Evolutionary conservation across 2,797 vertebrate genomes (phyloP).

Genomic region (Darevskia nairensis): DNA sequence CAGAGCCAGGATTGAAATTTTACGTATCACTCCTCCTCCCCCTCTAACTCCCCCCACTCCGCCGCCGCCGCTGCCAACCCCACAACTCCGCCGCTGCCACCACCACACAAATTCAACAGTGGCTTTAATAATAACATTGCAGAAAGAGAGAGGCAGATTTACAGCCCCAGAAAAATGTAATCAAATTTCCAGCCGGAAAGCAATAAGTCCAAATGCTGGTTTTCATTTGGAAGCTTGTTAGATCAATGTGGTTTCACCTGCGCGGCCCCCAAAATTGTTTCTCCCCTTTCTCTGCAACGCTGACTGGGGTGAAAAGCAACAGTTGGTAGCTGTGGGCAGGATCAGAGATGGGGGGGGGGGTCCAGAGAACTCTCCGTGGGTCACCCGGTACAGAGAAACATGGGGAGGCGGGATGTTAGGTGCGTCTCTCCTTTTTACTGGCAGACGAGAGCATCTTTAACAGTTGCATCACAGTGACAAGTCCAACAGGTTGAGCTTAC

Average conservation of each 20-base stretch:
- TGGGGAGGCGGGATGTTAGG: not conserved
- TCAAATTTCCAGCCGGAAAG: slow-evolving; percentile 81
- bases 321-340: rapidly evolving
- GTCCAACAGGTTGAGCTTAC: not conserved
- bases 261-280: slow-evolving; percentile 25
- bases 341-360: too few relatives aligned
- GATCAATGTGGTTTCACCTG: slow-evolving; percentile 74
- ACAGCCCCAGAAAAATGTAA: slow-evolving; percentile 81
- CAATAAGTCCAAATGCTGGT: slow-evolving; percentile 80
- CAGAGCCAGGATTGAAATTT: slow-evolving; percentile 82
- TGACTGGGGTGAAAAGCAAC: rapidly evolving
- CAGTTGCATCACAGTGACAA: not conserved
- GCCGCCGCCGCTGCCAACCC: not conserved
- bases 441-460: not conserved
- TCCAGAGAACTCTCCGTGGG: too few relatives aligned
- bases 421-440: not conserved
- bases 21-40: slow-evolving; percentile 71
- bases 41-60: not conserved
- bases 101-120: slow-evolving; percentile 70
- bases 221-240: slow-evolving; percentile 79
- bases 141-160: slow-evolving; percentile 81
- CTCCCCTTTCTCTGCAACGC: not conserved
- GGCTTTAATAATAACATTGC: slow-evolving; percentile 81
- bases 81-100: too few relatives aligned
- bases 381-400: not conserved